Evolutionary conservation across 2,113 vertebrate genomes (phyloP).

Genomic region (Myrmecophaga tridactyla): DNA sequence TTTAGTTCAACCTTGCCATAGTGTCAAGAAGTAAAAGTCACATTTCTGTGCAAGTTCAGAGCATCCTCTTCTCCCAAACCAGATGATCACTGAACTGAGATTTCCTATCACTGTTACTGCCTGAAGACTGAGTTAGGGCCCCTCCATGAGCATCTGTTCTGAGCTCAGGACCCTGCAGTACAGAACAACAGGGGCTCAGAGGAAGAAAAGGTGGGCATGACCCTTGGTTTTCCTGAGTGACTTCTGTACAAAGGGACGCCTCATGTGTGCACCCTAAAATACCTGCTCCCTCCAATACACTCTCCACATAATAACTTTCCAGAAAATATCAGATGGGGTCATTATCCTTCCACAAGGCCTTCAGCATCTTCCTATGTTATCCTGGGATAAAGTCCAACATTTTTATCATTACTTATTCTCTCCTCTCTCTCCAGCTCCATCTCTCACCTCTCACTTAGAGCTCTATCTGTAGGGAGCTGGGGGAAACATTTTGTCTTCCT

Average conservation of each 20-base stretch:
- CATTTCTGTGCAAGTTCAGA: neutral
- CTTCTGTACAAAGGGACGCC: neutral
- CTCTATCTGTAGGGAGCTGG: neutral
- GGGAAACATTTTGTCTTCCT: neutral
- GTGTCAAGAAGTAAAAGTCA: neutral
- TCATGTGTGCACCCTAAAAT: neutral
- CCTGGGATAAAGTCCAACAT: neutral
- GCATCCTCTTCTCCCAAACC: neutral
- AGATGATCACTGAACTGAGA: neutral
- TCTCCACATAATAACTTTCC: neutral
- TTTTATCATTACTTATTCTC: neutral
- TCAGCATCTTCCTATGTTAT: neutral
- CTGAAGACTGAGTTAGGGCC: neutral
- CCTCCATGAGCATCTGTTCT: neutral
- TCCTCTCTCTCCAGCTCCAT: neutral
- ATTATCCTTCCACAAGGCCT: neutral
- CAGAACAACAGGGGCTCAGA: rapidly evolving
- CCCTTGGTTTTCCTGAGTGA: neutral
- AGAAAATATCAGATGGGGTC: neutral
- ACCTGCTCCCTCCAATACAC: neutral
- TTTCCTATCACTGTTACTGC: neutral
- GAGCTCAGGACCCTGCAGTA: neutral
- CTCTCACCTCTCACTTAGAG: neutral
- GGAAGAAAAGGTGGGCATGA: neutral
- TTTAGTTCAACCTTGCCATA: neutral